Base-by-base conservation (phyloP, 2,797 vertebrate species). In the Sebastes cheni region DNA sequence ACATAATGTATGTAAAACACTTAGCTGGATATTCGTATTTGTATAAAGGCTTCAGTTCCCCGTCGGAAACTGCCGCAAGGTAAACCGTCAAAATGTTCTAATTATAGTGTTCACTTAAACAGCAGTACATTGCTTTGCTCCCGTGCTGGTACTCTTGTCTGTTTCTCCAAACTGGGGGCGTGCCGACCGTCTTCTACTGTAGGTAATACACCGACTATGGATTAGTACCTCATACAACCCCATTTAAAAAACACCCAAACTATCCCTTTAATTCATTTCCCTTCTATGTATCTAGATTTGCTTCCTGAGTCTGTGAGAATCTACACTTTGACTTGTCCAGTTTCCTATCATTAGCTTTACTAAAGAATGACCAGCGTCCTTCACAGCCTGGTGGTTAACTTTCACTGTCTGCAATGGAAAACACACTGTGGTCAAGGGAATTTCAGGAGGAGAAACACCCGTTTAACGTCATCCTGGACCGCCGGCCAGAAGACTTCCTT, bases 401-500 rank as follows among this genome's bases (percentile, higher is more conserved):
- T n/a, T 62, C 50, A 23, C 62, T 14, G 59, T 81, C 61, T 73
- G 72, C n/a, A n/a, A 13, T 78, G 74, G 32, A 75, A 77, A 87
- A 85, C 79, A 68, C 25, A 50, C 78, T 82, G 86, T 1, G 67
- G 84, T 84, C 2, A 54, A 74, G 52, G 66, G 76, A 81, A 67
- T 86, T 77, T 54, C n/a, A 80, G 76, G 50, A 87, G 81, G 75
- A 87, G 86, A 75, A 83, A 84, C 70, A 58, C 65, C 52, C 86
- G 32, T 72, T 75, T 22, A 86, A 80, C 82, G 80, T 82, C 81
- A 83, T 77, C 27, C 39, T 54, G 79, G 74, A 85, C 86, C 83
- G 29, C 83, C 86, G 77, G 34, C 74, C 69, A 76, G 78, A 88
- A 84, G 52, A 76, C 88, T 86, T 89, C 84, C 84, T 88, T 72